Evolutionary conservation across 2,113 vertebrate species (phyloP), one percentile per base, ranked within the genome.

Genomic region (Ageneiosus marmoratus): DNA sequence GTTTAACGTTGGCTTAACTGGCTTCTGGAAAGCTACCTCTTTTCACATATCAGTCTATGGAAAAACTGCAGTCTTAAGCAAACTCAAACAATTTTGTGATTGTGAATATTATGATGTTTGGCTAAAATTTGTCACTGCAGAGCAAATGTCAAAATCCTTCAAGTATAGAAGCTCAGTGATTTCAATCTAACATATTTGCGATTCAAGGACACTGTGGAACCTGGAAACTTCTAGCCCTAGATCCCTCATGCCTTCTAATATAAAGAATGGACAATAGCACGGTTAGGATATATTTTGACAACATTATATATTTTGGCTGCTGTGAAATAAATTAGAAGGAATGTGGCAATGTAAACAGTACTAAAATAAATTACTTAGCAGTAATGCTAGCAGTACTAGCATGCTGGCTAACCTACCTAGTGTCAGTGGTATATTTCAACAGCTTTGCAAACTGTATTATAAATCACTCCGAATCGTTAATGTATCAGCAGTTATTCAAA

Each of bases 1-100:
- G 82, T 82, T 84, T n/a, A n/a, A 81, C 44, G 55, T n/a, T n/a
- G n/a, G n/a, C n/a, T 79, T 82, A 78, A 79, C 41, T 50, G 10
- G 5, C 18, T 50, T 58, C 58, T 62, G 53, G 46, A 78, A 79
- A 67, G 58, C 37, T 65, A 53, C 3, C 53, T 74, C 44, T 50
- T n/a, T 79, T 80, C 20, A 55, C 22, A 34, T 29, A 51, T 11
- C 22, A 46, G 55, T 50, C 27, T 16, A 12, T 46, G 41, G 41
- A n/a, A 72, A 51, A 75, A 53, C 29, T 74, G 15, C 46, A 48
- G 41, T 7, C 11, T 72, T 72, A 6, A 18, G 8, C 27, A 53
- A 75, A 4, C 32, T 65, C 74, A 67, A 50, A 51, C 5, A 34
- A 9, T 20, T 32, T 3, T 24, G 10, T 55, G 5, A 12, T 34